Evolutionary conservation across 2,113 vertebrate species (phyloP), one percentile per base, ranked within the genome.

Genomic region (Muscicapa adusta): DNA sequence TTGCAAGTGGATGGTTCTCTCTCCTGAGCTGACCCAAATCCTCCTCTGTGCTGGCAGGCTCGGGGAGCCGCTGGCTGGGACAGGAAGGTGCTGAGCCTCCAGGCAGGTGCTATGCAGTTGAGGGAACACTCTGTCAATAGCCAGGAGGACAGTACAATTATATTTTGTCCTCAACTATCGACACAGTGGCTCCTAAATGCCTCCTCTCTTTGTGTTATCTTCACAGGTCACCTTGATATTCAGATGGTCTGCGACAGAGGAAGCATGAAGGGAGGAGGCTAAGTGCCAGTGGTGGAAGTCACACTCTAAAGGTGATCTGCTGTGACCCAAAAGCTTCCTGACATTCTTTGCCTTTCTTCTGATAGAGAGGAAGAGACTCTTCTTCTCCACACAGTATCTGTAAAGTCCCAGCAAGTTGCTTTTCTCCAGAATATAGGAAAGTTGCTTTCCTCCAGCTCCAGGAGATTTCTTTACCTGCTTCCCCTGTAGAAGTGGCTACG

Each of bases 141-240:
- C 82, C 82, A 48, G 94, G 94, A 97, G 96, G 96, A 96, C 96
- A 92, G 82, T 29, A 80, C 45, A 4, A 28, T 90, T 91, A 24
- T 43, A 63, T 91, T 94, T 94, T 93, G 96, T 96, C 96, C 95
- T 96, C 96, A 96, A 33, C 95, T 97, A 97, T 97, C n/a, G 95
- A 94, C 96, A 96, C 94, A 96, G 96, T 97, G 94, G 90, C 95
- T 97, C 96, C 96, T 97, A 97, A 97, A 97, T 85, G 89, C 95
- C 85, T 96, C 95, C 95, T 97, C 90, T 97, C 96, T 97, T 93
- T 97, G 94, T 97, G 90, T 97, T 97, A 96, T 97, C 95, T 97
- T 97, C 96, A 97, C 96, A 97, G 96, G 95, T 97, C 95, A 94
- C 95, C 94, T 96, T 96, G 94, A 48, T 96, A 96, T 94, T 95